These are phyloP conservation scores for Tribolium madens DNA, from an alignment of 1,140 invertebrate species.

Conservation along the genomic window DNA sequence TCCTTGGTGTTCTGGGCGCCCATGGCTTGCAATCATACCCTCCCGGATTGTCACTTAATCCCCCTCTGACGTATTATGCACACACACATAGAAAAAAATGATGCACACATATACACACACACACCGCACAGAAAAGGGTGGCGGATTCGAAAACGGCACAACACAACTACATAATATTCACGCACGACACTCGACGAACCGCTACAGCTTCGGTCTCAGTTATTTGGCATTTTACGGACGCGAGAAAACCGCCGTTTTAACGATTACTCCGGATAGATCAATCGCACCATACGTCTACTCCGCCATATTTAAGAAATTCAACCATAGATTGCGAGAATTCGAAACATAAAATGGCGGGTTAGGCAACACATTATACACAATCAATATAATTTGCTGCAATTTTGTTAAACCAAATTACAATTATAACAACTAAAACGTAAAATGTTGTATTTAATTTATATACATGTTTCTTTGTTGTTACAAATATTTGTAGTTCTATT, in stretches of 20 bases:
- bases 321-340: not conserved
- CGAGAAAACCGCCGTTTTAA: conserved; percentile 46
- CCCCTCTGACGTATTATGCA: conserved; percentile 46
- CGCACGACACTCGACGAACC: conserved; percentile 23
- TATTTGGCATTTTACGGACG: conserved; percentile 49
- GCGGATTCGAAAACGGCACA: conserved; percentile 11
- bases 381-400: not conserved
- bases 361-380: not conserved
- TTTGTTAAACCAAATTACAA: too few species aligned
- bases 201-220: conserved; percentile 15
- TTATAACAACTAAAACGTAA: too few species aligned
- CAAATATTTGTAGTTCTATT: too few species aligned
- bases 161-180: conserved; percentile 44
- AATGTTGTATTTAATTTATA: too few species aligned
- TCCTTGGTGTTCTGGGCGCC: conserved; percentile 92
- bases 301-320: conserved; percentile 60
- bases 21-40: conserved; percentile 71
- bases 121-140: conserved; percentile 50
- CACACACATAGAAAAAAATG: conserved; percentile 38
- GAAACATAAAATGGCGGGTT: not conserved
- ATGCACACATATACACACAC: conserved; percentile 11
- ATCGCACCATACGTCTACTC: conserved; percentile 56
- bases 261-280: conserved; percentile 49
- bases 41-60: conserved; percentile 58
- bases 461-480: too few species aligned